phyloP scores from a whole-genome alignment of 2,888 invertebrate genomes.

The Marasmarcha lunaedactyla region DNA sequence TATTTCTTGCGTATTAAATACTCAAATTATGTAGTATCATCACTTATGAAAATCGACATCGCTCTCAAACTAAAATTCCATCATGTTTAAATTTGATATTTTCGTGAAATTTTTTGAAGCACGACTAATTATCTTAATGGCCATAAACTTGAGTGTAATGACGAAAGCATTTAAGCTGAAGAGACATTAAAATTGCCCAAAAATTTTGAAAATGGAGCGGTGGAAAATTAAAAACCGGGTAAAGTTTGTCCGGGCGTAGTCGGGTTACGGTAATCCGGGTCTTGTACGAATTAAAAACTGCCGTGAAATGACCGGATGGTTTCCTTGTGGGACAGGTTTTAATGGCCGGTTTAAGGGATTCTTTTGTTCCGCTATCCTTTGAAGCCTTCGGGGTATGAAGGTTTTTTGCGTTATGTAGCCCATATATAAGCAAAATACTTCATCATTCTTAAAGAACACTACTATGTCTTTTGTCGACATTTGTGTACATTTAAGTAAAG shows the following conservation, averaged over 20 bases:
- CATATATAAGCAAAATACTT: too few species aligned
- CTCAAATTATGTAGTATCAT: too few species aligned
- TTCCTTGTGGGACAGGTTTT: conserved; percentile 20
- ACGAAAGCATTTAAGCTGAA: neutral
- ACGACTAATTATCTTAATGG: conserved; percentile 1
- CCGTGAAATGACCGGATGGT: conserved; percentile 28
- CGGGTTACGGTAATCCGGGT: conserved; percentile 22
- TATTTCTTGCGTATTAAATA: too few species aligned
- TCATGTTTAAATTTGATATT: conserved; percentile 3
- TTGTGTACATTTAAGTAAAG: too few species aligned
- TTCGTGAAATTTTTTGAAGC: neutral
- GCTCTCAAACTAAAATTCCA: too few species aligned
- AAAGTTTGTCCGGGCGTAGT: conserved; percentile 21
- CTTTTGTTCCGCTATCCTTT: neutral
- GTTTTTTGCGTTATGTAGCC: neutral
- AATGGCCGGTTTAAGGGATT: conserved; percentile 8
- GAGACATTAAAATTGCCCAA: conserved; percentile 20
- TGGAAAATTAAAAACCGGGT: conserved; percentile 22
- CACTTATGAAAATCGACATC: too few species aligned
- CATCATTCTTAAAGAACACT: too few species aligned
- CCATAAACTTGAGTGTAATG: conserved; percentile 1
- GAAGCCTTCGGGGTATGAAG: neutral
- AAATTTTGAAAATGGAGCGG: conserved; percentile 20
- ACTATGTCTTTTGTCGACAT: too few species aligned
- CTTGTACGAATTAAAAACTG: conserved; percentile 29